These are phyloP conservation scores for Dendroctonus valens DNA, from an alignment of 1,140 invertebrate species.

Conservation along the genomic window DNA sequence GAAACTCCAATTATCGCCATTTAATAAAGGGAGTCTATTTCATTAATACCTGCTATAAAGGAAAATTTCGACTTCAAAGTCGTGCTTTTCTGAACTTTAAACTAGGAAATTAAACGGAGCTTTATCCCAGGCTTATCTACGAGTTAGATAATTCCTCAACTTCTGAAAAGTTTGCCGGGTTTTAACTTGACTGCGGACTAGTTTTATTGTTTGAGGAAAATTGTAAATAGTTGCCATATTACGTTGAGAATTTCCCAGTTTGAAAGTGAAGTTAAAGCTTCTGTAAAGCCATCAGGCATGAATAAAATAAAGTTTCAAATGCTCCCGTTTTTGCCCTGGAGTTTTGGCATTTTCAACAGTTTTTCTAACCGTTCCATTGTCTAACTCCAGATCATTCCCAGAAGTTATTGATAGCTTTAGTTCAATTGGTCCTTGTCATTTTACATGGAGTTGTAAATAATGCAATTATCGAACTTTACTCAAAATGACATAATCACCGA, in stretches of 20 bases:
- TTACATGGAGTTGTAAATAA: too few species aligned
- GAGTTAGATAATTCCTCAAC: constrained; percentile 12
- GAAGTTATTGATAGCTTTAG: too few species aligned
- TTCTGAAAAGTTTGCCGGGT: constrained; percentile 5
- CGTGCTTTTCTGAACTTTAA: constrained; percentile 12
- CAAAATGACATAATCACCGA: too few species aligned
- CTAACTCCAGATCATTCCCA: too few species aligned
- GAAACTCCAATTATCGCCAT: constrained; percentile 6
- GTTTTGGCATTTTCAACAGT: too few species aligned
- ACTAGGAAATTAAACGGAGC: constrained; percentile 13
- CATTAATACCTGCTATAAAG: constrained; percentile 8
- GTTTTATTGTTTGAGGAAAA: constrained; percentile 14
- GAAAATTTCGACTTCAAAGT: constrained; percentile 8
- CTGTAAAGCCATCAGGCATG: neutral
- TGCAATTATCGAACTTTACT: too few species aligned
- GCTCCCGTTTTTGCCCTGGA: too few species aligned
- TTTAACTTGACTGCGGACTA: constrained; percentile 13
- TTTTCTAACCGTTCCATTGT: too few species aligned
- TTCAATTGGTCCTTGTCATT: too few species aligned
- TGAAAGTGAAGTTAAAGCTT: too few species aligned
- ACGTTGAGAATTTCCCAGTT: too few species aligned
- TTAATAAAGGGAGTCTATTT: constrained; percentile 3
- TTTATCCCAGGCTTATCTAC: constrained; percentile 9
- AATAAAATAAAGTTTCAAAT: neutral
- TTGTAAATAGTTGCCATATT: constrained; percentile 12